phyloP scores from a whole-genome alignment of 2,797 vertebrate species.

The Megaceryle alcyon region DNA sequence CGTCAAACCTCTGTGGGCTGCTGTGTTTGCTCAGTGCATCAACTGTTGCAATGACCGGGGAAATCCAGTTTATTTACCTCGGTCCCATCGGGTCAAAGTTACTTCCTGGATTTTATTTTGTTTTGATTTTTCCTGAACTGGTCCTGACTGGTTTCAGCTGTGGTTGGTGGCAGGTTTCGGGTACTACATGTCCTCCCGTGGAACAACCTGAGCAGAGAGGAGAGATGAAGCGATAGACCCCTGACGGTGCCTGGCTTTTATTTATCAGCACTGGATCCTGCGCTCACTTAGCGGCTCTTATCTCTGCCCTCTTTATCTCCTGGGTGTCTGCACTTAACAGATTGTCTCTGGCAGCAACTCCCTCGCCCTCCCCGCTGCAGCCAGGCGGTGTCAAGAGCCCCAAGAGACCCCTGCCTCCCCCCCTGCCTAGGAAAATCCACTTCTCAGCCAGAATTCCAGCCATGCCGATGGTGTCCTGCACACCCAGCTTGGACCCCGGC shows the following conservation, averaged over 20 bases:
- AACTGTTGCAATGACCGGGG: background rate
- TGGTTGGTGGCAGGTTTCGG: background rate
- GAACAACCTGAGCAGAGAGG: background rate
- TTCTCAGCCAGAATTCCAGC: conserved; percentile 31
- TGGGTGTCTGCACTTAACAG: conserved; percentile 19
- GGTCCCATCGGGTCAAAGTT: background rate
- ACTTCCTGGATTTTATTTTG: background rate
- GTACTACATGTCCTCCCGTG: background rate
- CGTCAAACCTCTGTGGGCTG: background rate
- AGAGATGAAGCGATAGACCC: conserved; percentile 37
- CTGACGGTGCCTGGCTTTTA: background rate
- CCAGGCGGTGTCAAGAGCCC: accelerated
- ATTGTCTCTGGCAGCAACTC: background rate
- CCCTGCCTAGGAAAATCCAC: background rate
- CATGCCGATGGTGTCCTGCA: background rate
- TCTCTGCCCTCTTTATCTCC: conserved; percentile 54
- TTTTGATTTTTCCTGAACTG: background rate
- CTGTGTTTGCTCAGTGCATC: background rate
- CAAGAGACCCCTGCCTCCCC: background rate
- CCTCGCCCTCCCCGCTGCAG: background rate
- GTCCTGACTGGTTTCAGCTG: background rate
- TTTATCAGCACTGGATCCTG: conserved; percentile 42
- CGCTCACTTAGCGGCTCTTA: conserved; percentile 6
- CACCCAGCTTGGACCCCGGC: background rate
- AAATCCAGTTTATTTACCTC: background rate